Conservation (phyloP, 2,113 vertebrate genomes). For the Ranitomeya variabilis region DNA sequence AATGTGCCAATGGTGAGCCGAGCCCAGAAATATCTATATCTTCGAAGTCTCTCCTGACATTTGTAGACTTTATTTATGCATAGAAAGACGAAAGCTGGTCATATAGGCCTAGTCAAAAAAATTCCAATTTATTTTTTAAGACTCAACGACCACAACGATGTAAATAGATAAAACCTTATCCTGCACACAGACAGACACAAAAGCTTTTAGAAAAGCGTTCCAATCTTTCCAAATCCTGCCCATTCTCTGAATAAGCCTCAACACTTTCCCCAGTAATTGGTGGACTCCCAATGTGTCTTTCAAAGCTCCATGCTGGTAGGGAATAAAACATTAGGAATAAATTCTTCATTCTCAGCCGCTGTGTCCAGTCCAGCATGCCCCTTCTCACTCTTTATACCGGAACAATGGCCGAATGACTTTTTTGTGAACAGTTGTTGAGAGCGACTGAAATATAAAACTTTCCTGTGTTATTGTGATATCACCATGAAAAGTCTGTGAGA, state of each 20-base stretch:
- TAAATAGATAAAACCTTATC: neutral
- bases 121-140: neutral
- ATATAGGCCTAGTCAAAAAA: too few relatives aligned
- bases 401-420: constrained; percentile 7
- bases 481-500: neutral
- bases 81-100: too few relatives aligned
- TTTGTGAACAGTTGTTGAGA: neutral
- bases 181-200: neutral
- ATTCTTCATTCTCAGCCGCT: neutral
- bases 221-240: constrained; percentile 5
- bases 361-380: neutral
- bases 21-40: too few relatives aligned
- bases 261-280: constrained; percentile 16
- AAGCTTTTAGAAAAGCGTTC: neutral
- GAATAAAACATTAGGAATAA: constrained; percentile 28
- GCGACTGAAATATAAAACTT: neutral
- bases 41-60: too few relatives aligned
- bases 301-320: neutral
- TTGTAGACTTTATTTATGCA: too few relatives aligned
- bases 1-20: too few relatives aligned
- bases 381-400: neutral
- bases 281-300: constrained; percentile 22
- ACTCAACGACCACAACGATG: neutral
- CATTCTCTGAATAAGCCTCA: constrained; percentile 9
- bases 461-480: neutral